Evolutionary conservation across 2,113 vertebrate genomes (phyloP), one percentile per base, ranked within the genome.

Genomic region (Condylura cristata): DNA sequence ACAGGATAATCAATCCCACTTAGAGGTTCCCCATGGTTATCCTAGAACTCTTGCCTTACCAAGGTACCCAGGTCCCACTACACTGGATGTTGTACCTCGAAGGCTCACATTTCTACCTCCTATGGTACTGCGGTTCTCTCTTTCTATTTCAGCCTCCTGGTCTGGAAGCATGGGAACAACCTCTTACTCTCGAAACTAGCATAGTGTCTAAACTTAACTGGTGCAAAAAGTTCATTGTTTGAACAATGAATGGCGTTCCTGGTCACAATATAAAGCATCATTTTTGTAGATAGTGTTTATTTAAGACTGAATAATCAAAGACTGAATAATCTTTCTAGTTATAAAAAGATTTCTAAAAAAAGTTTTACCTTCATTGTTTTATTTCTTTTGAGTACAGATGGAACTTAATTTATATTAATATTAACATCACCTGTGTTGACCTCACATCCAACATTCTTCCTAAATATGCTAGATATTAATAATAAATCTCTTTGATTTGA

Each of bases 401-500:
- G 53, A 87, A 66, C 60, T 86, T 76, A 74, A 58, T 79, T 87
- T 90, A 65, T 18, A 11, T 58, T 83, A 65, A 63, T 91, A 76
- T 86, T 44, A 48, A 76, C 17, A 86, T 91, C 51, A 70, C 6
- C 13, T 86, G 71, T 93, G 61, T 71, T 13, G 5, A 94, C 37
- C 58, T 65, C 39, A 81, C 17, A 76, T 20, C 32, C 37, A 84
- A 11, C 17, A 39, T 79, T 84, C 18, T 8, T 72, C 89, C 34
- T 37, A 58, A 75, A 30, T 44, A 18, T 58, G 28, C 2, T 83
- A 46, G 5, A 46, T 53, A 24, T 61, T 78, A 56, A 71, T 24
- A 30, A 66, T 68, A 83, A 32, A 66, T 4, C 8, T 93, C 44
- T 84, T 44, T 65, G 22, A 82, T 41, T 34, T 37, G 9, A 28